Conservation (phyloP, 1,140 invertebrate species). For the Helicoverpa zea region DNA sequence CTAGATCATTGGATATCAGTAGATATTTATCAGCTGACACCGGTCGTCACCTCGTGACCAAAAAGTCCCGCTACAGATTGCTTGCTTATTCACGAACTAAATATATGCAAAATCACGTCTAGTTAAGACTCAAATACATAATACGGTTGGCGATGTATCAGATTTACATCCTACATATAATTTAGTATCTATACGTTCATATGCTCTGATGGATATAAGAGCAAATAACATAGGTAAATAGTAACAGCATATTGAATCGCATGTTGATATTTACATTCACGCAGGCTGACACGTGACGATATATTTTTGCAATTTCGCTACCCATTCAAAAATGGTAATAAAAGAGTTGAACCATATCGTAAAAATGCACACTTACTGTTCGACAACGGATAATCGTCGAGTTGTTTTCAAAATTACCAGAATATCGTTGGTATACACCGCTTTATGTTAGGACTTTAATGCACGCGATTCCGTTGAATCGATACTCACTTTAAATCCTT, state of each 20-base stretch:
- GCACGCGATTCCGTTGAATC: constrained; percentile 8
- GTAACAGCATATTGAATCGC: neutral
- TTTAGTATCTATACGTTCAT: too few species aligned
- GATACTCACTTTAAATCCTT: constrained; percentile 2
- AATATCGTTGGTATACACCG: constrained; percentile 10
- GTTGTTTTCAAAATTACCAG: constrained; percentile 18
- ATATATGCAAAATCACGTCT: neutral
- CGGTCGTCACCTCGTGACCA: too few species aligned
- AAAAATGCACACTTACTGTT: constrained; percentile 24
- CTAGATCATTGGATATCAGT: too few species aligned
- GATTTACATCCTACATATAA: too few species aligned
- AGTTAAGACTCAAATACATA: neutral
- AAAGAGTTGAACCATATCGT: constrained; percentile 10
- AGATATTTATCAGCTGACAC: too few species aligned
- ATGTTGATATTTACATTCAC: neutral
- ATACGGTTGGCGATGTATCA: too few species aligned
- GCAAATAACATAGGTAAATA: neutral
- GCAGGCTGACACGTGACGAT: neutral
- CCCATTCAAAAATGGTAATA: neutral
- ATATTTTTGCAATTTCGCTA: neutral
- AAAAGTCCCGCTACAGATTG: too few species aligned
- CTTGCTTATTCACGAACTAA: too few species aligned
- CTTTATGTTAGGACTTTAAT: constrained; percentile 11
- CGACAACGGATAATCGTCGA: neutral
- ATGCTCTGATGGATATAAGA: too few species aligned